Evolutionary conservation across 2,113 vertebrate genomes (phyloP), one percentile per base, ranked within the genome.

Genomic region (Oostethus manadensis): DNA sequence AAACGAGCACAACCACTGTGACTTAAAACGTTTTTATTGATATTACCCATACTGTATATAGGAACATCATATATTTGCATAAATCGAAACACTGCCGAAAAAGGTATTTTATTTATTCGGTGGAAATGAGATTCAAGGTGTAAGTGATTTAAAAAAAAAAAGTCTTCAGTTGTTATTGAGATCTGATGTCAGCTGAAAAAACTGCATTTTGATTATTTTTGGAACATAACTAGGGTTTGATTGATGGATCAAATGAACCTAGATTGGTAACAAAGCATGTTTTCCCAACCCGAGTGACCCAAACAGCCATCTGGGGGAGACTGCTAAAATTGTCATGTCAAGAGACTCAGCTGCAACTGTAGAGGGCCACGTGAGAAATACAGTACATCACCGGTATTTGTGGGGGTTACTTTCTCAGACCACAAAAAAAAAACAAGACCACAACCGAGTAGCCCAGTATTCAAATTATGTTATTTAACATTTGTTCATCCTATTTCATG

Each of bases 321-420:
- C 53, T 0, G 10, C 15, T 35, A 38, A 47, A 62, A 56, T 22
- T 6, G 7, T 70, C 43, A 59, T 21, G 10, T 9, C 22, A 8
- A 43, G 53, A 49, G 59, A 56, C 62, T 79, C 49, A 60, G 71
- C 56, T 33, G 59, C 55, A 66, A 57, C 54, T 46, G 59, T 55
- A 71, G 56, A 69, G 66, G 57, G 58, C 35, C 58, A 68, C 64
- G 64, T 20, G 68, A 73, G 62, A 78, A 67, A 77, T 45, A 45
- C 38, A 35, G 29, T 33, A 33, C 5, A 33, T 33, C 26, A 3
- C 6, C 29, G 29, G 29, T 33, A 33, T 33, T 8, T 8, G 29
- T 8, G 29, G 29, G 29, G 29, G 5, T 8, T 33, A 33, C 29
- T 33, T 33, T 33, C 29, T 33, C 23, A 26, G 23, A 26, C 23